Evolutionary conservation across 2,113 vertebrate genomes (phyloP), one percentile per base, ranked within the genome.

Genomic region (Anhinga anhinga): DNA sequence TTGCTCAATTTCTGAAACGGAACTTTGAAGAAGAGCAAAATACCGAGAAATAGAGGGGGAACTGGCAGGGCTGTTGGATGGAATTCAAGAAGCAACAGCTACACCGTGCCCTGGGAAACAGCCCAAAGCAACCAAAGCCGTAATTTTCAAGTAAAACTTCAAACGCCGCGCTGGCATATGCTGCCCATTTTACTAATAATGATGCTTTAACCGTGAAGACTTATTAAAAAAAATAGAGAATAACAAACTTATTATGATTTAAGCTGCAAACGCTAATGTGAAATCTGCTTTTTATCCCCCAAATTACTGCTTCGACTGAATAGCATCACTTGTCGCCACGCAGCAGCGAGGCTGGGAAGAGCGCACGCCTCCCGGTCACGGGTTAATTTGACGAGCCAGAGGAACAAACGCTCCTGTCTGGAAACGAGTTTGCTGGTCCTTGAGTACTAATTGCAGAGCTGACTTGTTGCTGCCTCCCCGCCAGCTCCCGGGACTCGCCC

Each of bases 121-220:
- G 47, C 90, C 55, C 62, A 10, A 18, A 81, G 15, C 21, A 27
- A 59, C 40, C 77, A 11, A 30, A 42, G 26, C 21, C 19, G 21
- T 4, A 5, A 17, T 49, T 76, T 30, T 26, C 36, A 21, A 40
- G 38, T 11, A 27, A 59, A 80, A 58, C 42, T 52, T 8, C 15
- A 40, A 62, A 26, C 4, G 20, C 53, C 1, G 3, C 10, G 1
- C 40, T 40, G 47, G 16, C n/a, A 3, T 8, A 1, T 3, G 7
- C 71, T 20, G 34, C 53, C 23, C 3, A 0, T 21, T 11, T 18
- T 9, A 8, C 36, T 13, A 14, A 22, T 27, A n/a, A 29, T 1
- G 3, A 18, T 1, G 25, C 16, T 36, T 15, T 9, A 67, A 21
- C 32, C 2, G 0, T 0, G 0, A n/a, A 1, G 0, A 23, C 8